Conservation (phyloP, 2,888 invertebrate genomes). For the Bombyx huttoni region DNA sequence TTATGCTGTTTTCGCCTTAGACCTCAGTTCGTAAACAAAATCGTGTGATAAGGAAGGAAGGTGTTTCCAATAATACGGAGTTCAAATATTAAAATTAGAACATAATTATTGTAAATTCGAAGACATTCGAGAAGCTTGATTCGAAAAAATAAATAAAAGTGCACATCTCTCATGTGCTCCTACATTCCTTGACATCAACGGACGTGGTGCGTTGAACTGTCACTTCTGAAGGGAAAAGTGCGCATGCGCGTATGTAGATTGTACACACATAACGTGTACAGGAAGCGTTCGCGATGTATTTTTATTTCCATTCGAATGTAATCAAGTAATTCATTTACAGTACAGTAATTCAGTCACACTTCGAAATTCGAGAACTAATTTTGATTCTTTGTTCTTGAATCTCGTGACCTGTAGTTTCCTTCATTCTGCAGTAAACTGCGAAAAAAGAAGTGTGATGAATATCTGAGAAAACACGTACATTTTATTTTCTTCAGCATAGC, state of each 20-base stretch:
- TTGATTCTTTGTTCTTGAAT: too few relatives aligned
- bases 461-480: too few relatives aligned
- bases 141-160: constrained; percentile 8
- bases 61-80: too few relatives aligned
- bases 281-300: background rate
- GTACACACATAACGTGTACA: constrained; percentile 15
- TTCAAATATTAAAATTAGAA: too few relatives aligned
- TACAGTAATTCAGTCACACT: too few relatives aligned
- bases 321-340: background rate
- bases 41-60: constrained; percentile 2
- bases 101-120: too few relatives aligned
- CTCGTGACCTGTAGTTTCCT: too few relatives aligned
- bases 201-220: constrained; percentile 34
- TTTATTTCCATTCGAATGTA: background rate
- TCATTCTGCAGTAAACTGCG: too few relatives aligned
- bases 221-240: constrained; percentile 43
- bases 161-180: constrained; percentile 30
- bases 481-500: too few relatives aligned
- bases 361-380: too few relatives aligned
- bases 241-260: constrained; percentile 16
- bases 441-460: too few relatives aligned
- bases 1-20: background rate
- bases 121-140: too few relatives aligned
- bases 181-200: constrained; percentile 38
- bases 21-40: constrained; percentile 7